Evolutionary conservation across 2,888 invertebrate genomes (phyloP).

Genomic region (Ectropis crepuscularia): DNA sequence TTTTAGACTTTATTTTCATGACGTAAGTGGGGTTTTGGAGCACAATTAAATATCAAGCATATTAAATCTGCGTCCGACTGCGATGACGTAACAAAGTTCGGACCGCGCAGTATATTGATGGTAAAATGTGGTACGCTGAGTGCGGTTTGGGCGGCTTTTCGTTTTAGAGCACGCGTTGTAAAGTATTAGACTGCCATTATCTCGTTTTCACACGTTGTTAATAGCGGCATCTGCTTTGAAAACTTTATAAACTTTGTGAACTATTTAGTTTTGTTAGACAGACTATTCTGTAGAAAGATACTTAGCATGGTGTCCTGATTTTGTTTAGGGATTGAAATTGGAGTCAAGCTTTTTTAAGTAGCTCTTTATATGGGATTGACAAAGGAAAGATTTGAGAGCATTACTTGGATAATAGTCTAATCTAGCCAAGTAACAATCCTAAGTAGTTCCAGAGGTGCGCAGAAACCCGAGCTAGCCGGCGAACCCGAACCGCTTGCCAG

Average conservation of each 20-base stretch:
- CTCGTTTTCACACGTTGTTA: conserved; percentile 28
- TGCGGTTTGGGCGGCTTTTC: conserved; percentile 44
- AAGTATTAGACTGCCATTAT: conserved; percentile 41
- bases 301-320: no score
- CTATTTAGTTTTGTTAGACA: neutral
- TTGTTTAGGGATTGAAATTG: no score
- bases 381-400: no score
- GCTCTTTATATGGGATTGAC: no score
- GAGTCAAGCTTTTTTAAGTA: no score
- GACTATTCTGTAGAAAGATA: no score
- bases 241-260: conserved; percentile 8
- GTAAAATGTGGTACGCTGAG: conserved; percentile 52
- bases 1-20: neutral
- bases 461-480: no score
- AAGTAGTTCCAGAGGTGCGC: no score
- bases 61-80: conserved; percentile 52
- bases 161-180: conserved; percentile 28
- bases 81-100: conserved; percentile 55
- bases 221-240: conserved; percentile 11
- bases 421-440: no score
- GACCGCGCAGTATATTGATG: conserved; percentile 53
- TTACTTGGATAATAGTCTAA: no score
- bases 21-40: conserved; percentile 2
- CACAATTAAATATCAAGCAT: neutral
- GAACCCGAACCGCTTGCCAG: no score